Evolutionary conservation across 23 tunicate genomes (phyloP), one percentile per base, ranked within the genome.

Genomic region (Ascidia mentula): DNA sequence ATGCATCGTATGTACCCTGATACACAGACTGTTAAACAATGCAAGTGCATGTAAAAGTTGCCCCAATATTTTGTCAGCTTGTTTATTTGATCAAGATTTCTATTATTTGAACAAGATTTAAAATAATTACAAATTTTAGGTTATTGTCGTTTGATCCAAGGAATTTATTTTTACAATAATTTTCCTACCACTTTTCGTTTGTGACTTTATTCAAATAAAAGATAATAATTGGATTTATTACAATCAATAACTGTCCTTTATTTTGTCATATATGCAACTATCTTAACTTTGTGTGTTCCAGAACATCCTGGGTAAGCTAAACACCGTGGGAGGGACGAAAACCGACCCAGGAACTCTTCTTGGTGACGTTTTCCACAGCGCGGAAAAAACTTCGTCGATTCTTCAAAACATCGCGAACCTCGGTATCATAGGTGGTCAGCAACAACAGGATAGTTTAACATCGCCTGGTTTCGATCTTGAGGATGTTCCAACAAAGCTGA

Each of bases 371-470:
- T 93, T 93, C 40, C 84, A 80, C 75, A 74, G 59, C 37, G 76
- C 84, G 45, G 93, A 93, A 32, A 93, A 84, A 72, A 87, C 89
- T 8, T 93, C 98, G n/a, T 82, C 87, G 36, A 80, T 93, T 31
- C 30, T 93, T 5, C 89, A 93, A 72, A 86, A 89, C 83, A 93
- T 93, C 59, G 85, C 89, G 0, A 88, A 77, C 40, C 87, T 93
- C 15, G 93, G 93, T 8, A 34, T 93, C 6, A 79, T 88, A 1
- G 59, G 36, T 22, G 40, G 35, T 36, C 53, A 34, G 65, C 65
- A 53, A 26, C 38, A 46, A 2, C 88, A 84, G 40, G 73, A 45
- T 38, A 77, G 53, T 18, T 65, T 72, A n/a, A 32, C 34, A 20
- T 36, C 78, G 2, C 40, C 18, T 71, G 75, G 65, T 53, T 53